These are phyloP conservation scores for Virgularia gustaviana DNA, from an alignment of 92 coral and sea anemone species.

Conservation along the genomic window DNA sequence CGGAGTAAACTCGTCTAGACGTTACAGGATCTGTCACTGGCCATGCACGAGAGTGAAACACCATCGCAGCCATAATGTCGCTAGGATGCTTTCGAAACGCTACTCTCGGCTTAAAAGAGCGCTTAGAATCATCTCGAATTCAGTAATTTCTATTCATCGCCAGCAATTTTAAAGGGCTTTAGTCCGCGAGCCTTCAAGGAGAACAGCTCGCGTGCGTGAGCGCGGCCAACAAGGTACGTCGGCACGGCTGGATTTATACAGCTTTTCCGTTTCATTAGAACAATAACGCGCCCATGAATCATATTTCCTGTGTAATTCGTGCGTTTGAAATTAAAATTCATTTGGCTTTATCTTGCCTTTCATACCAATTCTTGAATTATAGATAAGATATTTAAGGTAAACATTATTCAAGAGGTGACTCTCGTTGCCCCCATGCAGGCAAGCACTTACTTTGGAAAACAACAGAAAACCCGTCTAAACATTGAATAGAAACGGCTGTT, in stretches of 20 bases:
- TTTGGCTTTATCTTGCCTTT: constrained; percentile 38
- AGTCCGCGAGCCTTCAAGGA: background rate
- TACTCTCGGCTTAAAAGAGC: background rate
- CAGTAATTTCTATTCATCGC: background rate
- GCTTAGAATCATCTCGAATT: constrained; percentile 37
- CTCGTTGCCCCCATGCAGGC: constrained; percentile 46
- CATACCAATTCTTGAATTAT: constrained; percentile 43
- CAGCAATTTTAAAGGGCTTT: background rate
- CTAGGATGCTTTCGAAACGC: constrained; percentile 18
- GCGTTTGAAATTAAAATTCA: constrained; percentile 40
- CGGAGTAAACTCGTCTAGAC: constrained; percentile 23
- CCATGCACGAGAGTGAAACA: background rate
- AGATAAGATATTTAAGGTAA: constrained; percentile 43
- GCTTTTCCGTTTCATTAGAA: constrained; percentile 28
- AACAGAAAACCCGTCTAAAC: constrained; percentile 33
- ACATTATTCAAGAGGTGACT: constrained; percentile 33
- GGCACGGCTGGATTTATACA: background rate
- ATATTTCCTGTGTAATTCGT: constrained; percentile 36
- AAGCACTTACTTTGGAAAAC: constrained; percentile 16
- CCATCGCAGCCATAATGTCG: constrained; percentile 5
- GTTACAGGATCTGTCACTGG: background rate
- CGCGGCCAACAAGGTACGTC: background rate
- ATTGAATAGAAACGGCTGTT: constrained; percentile 1
- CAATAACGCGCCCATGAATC: constrained; percentile 30
- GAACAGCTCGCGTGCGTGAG: constrained; percentile 9